Base-by-base conservation (phyloP, 2,888 invertebrate genomes). In the Druceiella hillmani region DNA sequence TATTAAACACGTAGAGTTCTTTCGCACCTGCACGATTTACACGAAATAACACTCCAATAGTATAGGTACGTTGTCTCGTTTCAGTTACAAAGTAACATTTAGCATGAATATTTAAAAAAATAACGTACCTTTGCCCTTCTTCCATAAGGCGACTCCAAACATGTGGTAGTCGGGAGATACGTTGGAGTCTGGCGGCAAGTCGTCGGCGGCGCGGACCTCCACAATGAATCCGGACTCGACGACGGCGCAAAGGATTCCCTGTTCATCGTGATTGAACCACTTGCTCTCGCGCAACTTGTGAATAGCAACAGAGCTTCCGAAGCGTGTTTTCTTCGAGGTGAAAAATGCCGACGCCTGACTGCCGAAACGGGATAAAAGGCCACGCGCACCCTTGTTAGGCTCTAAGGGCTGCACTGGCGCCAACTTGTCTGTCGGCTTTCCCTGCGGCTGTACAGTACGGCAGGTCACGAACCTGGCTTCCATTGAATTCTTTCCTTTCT, bases 251-350 rank as follows among this genome's bases (percentile, higher is more conserved):
- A 84, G 71, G 51, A 83, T 78, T 52, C 78, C 77, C 55, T 79
- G 75, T 64, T 83, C 82, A 52, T 79, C 78, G 49, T 79, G 76
- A 49, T 74, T 75, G 57, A 83, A 83, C 84, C 84, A 84, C 70
- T 83, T 83, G 45, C 81, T 79, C 58, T 83, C 82, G 46, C 82
- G 70, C 49, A 82, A 66, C 55, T 82, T 82, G 57, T 82, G 82
- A 44, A 81, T 81, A 32, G 81, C 79, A 24, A 82, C 80, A 33
- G 80, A 79, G 44, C 79, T 80, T 43, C 76, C 76, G 58, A 77
- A 76, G 44, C 72, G 61, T 46, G 65, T 66, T 52, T 71, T 71
- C 52, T 72, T 72, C 35, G 66, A 68, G 53, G 67, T 72, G 58
- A 67, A 74, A 45, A 72, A 55, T 47, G 72, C 72, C 55, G 72